Evolutionary conservation across 2,797 vertebrate species (phyloP).

Genomic region (Ateles fusciceps): DNA sequence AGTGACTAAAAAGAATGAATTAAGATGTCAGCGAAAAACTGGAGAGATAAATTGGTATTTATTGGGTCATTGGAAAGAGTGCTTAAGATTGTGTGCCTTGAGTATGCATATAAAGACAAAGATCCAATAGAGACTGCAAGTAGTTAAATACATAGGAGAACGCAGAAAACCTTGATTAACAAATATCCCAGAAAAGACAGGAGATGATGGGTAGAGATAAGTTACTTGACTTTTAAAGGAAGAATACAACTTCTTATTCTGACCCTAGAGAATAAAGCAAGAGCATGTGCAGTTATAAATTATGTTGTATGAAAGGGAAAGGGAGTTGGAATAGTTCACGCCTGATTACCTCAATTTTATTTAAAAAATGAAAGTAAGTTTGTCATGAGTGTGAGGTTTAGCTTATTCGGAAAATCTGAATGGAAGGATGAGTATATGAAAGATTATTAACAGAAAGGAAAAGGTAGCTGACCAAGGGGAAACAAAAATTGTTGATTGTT

Average conservation of each 20-base stretch:
- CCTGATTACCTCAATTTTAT: neutral
- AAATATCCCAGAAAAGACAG: neutral
- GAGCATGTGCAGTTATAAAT: neutral
- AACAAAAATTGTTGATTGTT: neutral
- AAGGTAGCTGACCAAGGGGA: neutral
- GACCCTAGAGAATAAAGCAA: neutral
- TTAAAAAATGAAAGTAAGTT: neutral
- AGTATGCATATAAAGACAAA: neutral
- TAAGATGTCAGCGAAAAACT: neutral
- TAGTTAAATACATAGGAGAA: neutral
- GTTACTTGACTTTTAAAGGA: neutral
- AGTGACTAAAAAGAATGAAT: neutral
- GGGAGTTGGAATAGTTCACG: neutral
- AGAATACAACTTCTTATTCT: neutral
- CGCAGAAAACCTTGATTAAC: neutral
- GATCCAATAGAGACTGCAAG: neutral
- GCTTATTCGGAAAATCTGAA: neutral
- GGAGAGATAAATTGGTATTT: neutral
- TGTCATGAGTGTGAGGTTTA: neutral
- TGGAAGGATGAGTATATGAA: neutral
- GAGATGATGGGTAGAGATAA: neutral
- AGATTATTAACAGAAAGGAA: neutral
- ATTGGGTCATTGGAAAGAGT: neutral
- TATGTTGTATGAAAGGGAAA: neutral
- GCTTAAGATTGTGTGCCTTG: neutral